A percentile compares a stretch with the other conserved stretches of the same genome.
Evolutionary conservation across 2,113 vertebrate genomes (phyloP).

Genomic region (Sclerurus mexicanus): DNA sequence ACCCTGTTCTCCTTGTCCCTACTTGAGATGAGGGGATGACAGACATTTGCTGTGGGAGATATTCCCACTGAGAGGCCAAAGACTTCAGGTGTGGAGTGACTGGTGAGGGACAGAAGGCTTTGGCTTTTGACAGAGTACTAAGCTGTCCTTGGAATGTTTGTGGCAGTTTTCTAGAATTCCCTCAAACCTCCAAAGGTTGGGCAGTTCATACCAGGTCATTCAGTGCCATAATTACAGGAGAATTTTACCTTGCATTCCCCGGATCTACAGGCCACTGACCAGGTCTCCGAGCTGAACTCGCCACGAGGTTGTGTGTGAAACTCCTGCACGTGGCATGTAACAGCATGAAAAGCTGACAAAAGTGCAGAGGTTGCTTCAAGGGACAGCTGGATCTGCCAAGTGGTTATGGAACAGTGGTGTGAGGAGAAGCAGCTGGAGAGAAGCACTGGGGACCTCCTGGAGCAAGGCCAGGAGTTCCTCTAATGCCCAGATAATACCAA

Average conservation of each 20-base stretch:
- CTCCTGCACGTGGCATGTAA: background rate
- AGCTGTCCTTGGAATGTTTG: background rate
- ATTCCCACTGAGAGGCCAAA: background rate
- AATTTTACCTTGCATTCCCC: background rate
- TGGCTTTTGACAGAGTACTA: background rate
- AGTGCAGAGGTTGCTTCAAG: background rate
- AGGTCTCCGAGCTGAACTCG: background rate
- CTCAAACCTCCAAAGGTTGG: background rate
- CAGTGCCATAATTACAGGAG: background rate
- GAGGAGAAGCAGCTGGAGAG: background rate
- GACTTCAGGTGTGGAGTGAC: background rate
- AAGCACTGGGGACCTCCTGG: background rate
- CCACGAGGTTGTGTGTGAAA: fast-evolving
- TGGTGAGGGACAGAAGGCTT: background rate
- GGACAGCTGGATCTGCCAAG: background rate
- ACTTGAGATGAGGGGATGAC: background rate
- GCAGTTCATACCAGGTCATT: background rate
- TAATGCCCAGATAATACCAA: background rate
- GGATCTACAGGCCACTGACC: background rate
- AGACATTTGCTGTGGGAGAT: background rate
- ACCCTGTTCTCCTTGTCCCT: background rate
- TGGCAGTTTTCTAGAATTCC: background rate
- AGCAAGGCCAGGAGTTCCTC: background rate
- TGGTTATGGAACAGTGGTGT: background rate
- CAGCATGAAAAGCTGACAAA: background rate